phyloP scores from a whole-genome alignment of 2,888 invertebrate genomes.

The Psylliodes chrysocephalus region DNA sequence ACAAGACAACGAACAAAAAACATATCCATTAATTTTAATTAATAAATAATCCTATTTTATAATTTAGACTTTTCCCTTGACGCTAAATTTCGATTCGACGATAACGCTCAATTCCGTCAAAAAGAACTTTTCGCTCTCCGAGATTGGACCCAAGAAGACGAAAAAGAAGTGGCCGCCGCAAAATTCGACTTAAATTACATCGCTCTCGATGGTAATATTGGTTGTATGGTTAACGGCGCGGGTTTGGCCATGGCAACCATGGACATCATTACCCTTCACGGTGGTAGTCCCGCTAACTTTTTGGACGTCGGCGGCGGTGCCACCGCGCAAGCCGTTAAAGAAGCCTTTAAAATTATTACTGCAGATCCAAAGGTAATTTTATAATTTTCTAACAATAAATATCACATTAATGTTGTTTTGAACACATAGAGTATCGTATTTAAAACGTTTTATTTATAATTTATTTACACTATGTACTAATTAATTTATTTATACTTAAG shows the following conservation, averaged over 20 bases:
- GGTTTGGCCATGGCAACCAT: constrained; percentile 98
- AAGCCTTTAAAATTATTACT: constrained; percentile 96
- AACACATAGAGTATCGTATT: too few species aligned
- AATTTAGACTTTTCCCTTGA: constrained; percentile 84
- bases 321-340: constrained; percentile 88
- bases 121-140: constrained; percentile 84
- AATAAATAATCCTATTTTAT: too few species aligned
- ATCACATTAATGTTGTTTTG: too few species aligned
- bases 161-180: constrained; percentile 90
- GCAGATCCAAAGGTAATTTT: constrained; percentile 88
- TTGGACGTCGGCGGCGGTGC: constrained; percentile 97
- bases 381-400: too few species aligned
- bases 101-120: constrained; percentile 93
- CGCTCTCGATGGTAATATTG: constrained; percentile 92
- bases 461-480: too few species aligned
- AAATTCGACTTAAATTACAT: constrained; percentile 93
- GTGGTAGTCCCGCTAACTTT: constrained; percentile 96
- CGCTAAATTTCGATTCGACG: constrained; percentile 95
- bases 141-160: constrained; percentile 92
- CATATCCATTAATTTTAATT: too few species aligned
- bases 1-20: too few species aligned
- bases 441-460: too few species aligned
- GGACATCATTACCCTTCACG: constrained; percentile 97
- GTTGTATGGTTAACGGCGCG: constrained; percentile 96
- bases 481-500: too few species aligned